phyloP scores from a whole-genome alignment of 2,888 invertebrate genomes.

The Willowsia nigromaculata region DNA sequence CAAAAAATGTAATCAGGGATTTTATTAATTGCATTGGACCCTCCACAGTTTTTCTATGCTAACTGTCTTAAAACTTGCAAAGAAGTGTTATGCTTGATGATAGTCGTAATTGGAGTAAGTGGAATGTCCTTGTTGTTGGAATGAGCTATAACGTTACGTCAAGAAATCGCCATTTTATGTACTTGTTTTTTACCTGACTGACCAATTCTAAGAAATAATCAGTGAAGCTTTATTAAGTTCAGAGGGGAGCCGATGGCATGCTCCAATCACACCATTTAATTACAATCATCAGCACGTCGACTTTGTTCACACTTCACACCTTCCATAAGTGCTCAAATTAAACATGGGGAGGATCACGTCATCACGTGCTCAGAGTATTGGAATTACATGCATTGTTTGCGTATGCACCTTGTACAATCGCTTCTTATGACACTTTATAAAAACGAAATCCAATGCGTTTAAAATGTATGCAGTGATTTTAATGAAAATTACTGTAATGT shows the following conservation, averaged over 20 bases:
- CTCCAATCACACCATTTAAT: background rate
- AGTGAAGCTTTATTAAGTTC: background rate
- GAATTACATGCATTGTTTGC: no score
- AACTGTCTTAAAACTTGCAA: no score
- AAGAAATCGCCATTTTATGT: no score
- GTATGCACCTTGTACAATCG: no score
- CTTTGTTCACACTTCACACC: constrained; percentile 28
- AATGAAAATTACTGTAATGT: background rate
- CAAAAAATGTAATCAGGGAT: constrained; percentile 9
- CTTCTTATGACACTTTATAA: background rate
- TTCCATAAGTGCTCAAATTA: background rate
- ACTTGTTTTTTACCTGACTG: no score
- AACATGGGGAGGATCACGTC: no score
- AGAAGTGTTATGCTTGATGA: no score
- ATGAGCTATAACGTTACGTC: no score
- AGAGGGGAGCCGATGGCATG: background rate
- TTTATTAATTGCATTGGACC: constrained; percentile 16
- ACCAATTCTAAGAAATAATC: no score
- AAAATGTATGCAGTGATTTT: background rate
- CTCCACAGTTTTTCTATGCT: no score
- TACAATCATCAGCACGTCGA: background rate
- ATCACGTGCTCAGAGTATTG: no score
- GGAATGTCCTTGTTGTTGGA: no score
- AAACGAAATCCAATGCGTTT: background rate
- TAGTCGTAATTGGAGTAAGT: background rate